Conservation (phyloP, 2,113 vertebrate species). For the Eolophus roseicapilla region DNA sequence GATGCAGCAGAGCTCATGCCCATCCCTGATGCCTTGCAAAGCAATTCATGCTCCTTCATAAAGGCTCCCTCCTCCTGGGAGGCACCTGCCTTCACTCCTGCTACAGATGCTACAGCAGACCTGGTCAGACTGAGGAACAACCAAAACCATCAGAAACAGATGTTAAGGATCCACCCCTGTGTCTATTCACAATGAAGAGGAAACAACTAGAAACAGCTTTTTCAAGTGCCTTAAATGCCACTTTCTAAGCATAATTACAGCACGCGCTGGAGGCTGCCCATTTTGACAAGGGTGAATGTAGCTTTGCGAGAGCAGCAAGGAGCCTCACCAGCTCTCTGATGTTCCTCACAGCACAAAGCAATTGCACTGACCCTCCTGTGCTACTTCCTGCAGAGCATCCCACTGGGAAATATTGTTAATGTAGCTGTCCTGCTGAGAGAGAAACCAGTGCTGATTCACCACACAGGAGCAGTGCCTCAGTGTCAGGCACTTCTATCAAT, state of each 20-base stretch:
- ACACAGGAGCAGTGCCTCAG: not conserved
- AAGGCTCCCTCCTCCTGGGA: not conserved
- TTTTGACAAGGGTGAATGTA: not conserved
- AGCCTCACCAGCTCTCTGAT: not conserved
- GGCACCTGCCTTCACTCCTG: not conserved
- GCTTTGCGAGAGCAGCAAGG: not conserved
- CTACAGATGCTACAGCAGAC: not conserved
- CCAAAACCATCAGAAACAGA: not conserved
- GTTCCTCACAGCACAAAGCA: not conserved
- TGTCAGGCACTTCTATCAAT: not conserved
- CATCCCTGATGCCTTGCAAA: fast-evolving
- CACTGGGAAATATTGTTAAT: not conserved
- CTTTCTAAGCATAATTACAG: not conserved
- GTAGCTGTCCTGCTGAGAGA: not conserved
- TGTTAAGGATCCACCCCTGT: not conserved
- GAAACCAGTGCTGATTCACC: not conserved
- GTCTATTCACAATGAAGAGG: not conserved
- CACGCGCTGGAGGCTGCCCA: fast-evolving
- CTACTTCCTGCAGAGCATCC: not conserved
- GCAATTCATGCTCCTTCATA: not conserved
- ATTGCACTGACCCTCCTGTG: not conserved
- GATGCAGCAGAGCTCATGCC: not conserved
- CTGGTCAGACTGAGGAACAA: not conserved
- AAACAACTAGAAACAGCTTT: not conserved
- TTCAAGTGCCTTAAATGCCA: not conserved